Conservation (phyloP, 1,140 invertebrate species). For the Trissolcus basalis region DNA sequence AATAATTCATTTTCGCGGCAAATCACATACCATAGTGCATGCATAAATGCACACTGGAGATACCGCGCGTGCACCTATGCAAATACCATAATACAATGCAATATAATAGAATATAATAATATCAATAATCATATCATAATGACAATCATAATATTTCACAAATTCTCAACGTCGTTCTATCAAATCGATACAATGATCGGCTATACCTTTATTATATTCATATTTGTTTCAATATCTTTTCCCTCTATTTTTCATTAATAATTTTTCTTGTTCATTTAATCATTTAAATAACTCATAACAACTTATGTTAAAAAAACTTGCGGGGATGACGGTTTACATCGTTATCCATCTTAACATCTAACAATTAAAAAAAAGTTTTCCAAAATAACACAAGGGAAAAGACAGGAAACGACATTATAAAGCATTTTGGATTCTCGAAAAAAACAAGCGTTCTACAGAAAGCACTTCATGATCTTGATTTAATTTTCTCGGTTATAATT, state of each 20-base stretch:
- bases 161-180: conserved; percentile 68
- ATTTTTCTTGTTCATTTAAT: no score
- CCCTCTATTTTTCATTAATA: conserved; percentile 50
- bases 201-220: conserved; percentile 62
- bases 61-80: conserved; percentile 12
- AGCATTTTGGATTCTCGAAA: conserved; percentile 56
- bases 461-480: conserved; percentile 37
- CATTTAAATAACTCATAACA: conserved; percentile 62
- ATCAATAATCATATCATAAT: conserved; percentile 53
- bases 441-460: conserved; percentile 55
- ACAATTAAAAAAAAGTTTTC: conserved; percentile 62
- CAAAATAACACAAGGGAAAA: conserved; percentile 34
- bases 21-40: conserved; percentile 46
- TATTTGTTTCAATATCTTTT: conserved; percentile 47
- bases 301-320: conserved; percentile 58
- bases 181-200: conserved; percentile 67
- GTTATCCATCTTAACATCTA: conserved; percentile 65
- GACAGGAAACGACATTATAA: conserved; percentile 60
- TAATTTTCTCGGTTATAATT: conserved; percentile 32
- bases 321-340: no score
- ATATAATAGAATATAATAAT: conserved; percentile 51
- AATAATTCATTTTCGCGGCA: conserved; percentile 46
- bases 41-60: conserved; percentile 24
- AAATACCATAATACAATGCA: conserved; percentile 65
- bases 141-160: conserved; percentile 68